Evolutionary conservation across 2,888 invertebrate genomes (phyloP).

Genomic region (Nesidiocoris tenuis): DNA sequence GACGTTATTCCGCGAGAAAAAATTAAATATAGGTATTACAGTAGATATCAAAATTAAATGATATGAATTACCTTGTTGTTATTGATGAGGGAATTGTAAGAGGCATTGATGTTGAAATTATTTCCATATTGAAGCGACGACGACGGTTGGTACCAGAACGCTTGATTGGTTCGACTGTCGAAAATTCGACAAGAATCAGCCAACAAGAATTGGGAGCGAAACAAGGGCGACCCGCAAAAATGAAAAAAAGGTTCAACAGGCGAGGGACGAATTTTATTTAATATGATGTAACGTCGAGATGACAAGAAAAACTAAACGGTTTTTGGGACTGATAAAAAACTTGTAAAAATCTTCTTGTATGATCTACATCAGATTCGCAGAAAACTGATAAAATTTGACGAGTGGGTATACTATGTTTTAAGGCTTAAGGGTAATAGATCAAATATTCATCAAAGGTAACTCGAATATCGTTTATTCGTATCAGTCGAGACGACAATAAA

Average conservation of each 20-base stretch:
- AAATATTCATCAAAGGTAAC: neutral
- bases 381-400: too few relatives aligned
- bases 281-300: constrained; percentile 21
- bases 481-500: neutral
- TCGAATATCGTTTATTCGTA: neutral
- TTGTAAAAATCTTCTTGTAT: too few relatives aligned
- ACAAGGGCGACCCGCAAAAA: too few relatives aligned
- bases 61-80: constrained; percentile 48
- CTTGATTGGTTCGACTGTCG: constrained; percentile 23
- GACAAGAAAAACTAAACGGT: constrained; percentile 11
- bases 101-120: constrained; percentile 45
- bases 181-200: constrained; percentile 24
- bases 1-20: too few relatives aligned
- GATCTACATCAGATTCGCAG: too few relatives aligned
- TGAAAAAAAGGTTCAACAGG: too few relatives aligned
- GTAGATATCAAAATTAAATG: too few relatives aligned
- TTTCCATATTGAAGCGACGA: constrained; percentile 31
- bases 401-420: too few relatives aligned
- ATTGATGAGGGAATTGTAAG: constrained; percentile 43
- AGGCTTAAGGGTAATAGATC: too few relatives aligned
- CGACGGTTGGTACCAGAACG: constrained; percentile 32
- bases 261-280: too few relatives aligned
- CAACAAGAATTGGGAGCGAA: constrained; percentile 17
- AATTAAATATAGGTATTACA: too few relatives aligned
- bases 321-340: too few relatives aligned